phyloP scores from a whole-genome alignment of 2,888 invertebrate species.

The Empis livida region DNA sequence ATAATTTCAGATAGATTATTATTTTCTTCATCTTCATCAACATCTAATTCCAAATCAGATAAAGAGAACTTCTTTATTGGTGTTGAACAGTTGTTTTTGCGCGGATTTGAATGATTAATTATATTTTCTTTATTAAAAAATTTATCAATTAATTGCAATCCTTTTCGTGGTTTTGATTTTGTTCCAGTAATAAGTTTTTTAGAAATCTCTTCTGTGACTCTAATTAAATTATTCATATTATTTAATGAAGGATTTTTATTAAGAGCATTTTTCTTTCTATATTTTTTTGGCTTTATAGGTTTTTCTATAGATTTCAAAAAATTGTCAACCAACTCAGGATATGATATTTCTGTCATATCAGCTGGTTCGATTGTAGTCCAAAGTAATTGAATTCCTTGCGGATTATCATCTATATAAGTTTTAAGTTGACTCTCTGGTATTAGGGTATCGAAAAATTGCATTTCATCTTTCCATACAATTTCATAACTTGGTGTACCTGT shows the following conservation, averaged over 20 bases:
- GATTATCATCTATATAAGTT: slow-evolving; percentile 37
- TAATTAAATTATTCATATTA: slow-evolving; percentile 17
- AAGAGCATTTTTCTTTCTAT: slow-evolving; percentile 21
- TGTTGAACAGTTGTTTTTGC: slow-evolving; percentile 22
- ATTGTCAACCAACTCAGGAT: slow-evolving; percentile 46
- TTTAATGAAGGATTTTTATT: slow-evolving; percentile 18
- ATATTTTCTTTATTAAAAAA: slow-evolving; percentile 18
- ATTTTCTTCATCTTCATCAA: slow-evolving; percentile 33
- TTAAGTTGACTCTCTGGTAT: slow-evolving; percentile 47
- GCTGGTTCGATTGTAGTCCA: slow-evolving; percentile 60
- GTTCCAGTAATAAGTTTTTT: slow-evolving; percentile 16
- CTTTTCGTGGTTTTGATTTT: slow-evolving; percentile 24
- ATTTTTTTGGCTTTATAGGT: slow-evolving; percentile 29
- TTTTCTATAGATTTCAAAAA: slow-evolving; percentile 46
- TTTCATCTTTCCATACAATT: slow-evolving; percentile 53
- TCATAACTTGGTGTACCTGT: slow-evolving; percentile 57
- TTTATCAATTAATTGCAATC: slow-evolving; percentile 29
- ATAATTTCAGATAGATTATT: slow-evolving; percentile 42
- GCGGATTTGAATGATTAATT: not conserved
- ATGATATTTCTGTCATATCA: slow-evolving; percentile 45
- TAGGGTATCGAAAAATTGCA: slow-evolving; percentile 42
- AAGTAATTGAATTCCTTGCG: slow-evolving; percentile 35
- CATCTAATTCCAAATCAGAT: slow-evolving; percentile 29
- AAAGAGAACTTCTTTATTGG: slow-evolving; percentile 22
- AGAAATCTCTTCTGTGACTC: slow-evolving; percentile 22